phyloP scores from a whole-genome alignment of 2,888 invertebrate species.

The Keiferia lycopersicella region DNA sequence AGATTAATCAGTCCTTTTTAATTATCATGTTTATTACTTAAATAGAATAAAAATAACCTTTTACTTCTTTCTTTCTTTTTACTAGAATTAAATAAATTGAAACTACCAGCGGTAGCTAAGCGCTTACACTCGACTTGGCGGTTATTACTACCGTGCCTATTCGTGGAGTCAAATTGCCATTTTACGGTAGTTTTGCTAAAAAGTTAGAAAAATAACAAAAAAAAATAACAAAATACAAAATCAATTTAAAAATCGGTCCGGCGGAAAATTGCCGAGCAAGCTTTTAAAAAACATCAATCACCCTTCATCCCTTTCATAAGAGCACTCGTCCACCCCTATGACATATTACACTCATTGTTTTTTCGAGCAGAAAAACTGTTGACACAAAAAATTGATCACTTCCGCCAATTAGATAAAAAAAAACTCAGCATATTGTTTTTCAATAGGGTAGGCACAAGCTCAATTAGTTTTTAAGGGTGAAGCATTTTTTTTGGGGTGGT shows the following conservation, averaged over 20 bases:
- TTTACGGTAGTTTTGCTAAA: no score
- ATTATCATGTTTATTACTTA: no score
- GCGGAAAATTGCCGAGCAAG: neutral
- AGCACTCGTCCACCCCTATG: conserved; percentile 9
- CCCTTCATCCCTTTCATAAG: neutral
- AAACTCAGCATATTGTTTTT: conserved; percentile 24
- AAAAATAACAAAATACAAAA: no score
- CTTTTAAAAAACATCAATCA: neutral
- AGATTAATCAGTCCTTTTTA: no score
- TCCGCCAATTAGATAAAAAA: conserved; percentile 53
- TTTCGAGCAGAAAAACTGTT: conserved; percentile 50
- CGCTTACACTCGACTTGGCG: no score
- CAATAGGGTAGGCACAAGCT: conserved; percentile 1
- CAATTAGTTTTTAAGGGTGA: neutral
- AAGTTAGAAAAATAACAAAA: no score
- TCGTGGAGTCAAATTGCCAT: no score
- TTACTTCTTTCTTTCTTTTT: no score
- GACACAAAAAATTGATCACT: conserved; percentile 50
- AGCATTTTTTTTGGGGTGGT: no score
- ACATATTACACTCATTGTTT: conserved; percentile 11
- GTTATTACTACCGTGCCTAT: no score
- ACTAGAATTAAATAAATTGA: no score
- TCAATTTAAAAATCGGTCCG: neutral
- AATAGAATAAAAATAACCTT: no score
- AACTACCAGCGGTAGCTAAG: neutral